Evolutionary conservation across 1,140 invertebrate genomes (phyloP), one percentile per base, ranked within the genome.

Genomic region (Tetragnatha versicolor): DNA sequence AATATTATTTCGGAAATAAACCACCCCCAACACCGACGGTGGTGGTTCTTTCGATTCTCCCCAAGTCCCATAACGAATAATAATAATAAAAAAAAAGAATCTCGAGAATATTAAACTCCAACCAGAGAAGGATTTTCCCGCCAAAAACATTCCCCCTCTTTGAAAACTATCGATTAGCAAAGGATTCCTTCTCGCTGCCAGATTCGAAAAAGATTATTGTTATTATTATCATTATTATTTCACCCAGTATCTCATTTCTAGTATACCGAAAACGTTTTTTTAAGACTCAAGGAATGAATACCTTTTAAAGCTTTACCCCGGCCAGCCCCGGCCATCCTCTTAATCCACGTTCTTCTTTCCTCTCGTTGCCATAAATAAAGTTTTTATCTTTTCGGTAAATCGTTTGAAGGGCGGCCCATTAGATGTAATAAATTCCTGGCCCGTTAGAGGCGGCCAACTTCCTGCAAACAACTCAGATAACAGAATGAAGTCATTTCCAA

Each of bases 401-500:
- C 61, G 61, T 65, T 65, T 65, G 25, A 27, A 25, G 35, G 35
- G 27, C 39, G 45, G 27, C 17, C 61, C 61, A 65, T 65, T 65
- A 65, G 61, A 37, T 65, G 45, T 65, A 65, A 65, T 65, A 65
- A 65, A 65, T 65, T 65, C 61, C 27, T 37, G 20, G 17, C 14
- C 29, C 2, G 55, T 58, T 58, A 31, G 35, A 25, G 39, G 35
- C 22, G 7, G 2, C n/a, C 4, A n/a, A 29, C 39, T 37, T 10
- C 45, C 61, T 42, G 61, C 61, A 65, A 65, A 65, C 61, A 65
- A 58, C 55, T 33, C 27, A 4, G 55, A 12, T 45, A 65, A 65
- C 61, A 65, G 61, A 65, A 65, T 65, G 61, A 65, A 65, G 61
- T 45, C 61, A 65, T 65, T 65, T 65, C 61, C 61, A 58, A 58